A percentile compares a stretch with the other conserved stretches of the same genome.
Evolutionary conservation across 2,113 vertebrate genomes (phyloP).

Genomic region (Apistogramma diplotaenia): DNA sequence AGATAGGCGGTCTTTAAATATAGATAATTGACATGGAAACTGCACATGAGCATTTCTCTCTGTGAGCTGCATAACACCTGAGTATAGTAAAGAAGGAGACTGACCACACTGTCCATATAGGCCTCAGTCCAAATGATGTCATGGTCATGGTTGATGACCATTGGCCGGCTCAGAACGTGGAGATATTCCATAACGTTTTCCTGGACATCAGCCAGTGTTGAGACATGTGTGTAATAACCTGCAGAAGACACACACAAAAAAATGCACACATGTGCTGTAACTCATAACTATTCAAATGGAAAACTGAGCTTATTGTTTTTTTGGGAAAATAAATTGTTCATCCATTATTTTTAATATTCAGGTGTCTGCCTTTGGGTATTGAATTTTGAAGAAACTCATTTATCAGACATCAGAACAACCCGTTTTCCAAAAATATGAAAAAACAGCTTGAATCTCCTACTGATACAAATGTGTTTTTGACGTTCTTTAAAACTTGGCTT

Average conservation of each 20-base stretch:
- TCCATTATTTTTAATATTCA: slow-evolving; percentile 17
- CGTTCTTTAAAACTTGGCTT: slow-evolving; percentile 27
- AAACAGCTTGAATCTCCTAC: slow-evolving; percentile 9
- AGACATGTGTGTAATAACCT: slow-evolving; percentile 97
- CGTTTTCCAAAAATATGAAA: slow-evolving; percentile 10
- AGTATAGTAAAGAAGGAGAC: slow-evolving; percentile 34
- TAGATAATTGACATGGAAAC: no score
- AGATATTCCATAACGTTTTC: slow-evolving; percentile 98
- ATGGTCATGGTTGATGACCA: slow-evolving; percentile 96
- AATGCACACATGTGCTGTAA: background rate
- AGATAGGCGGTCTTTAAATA: no score
- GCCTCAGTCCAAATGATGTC: slow-evolving; percentile 98
- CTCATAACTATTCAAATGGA: background rate
- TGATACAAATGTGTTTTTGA: slow-evolving; percentile 5
- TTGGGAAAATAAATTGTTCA: background rate
- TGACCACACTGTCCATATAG: slow-evolving; percentile 94
- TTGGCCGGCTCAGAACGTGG: slow-evolving; percentile 94
- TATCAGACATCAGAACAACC: slow-evolving; percentile 33
- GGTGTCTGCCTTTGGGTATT: background rate
- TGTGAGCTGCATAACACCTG: background rate
- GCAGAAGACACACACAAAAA: slow-evolving; percentile 20
- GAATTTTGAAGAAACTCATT: slow-evolving; percentile 17
- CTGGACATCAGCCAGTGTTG: slow-evolving; percentile 91
- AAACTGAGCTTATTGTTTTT: background rate
- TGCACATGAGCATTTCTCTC: no score